phyloP scores from a whole-genome alignment of 1,140 invertebrate species.

The Andrena cerasifolii region DNA sequence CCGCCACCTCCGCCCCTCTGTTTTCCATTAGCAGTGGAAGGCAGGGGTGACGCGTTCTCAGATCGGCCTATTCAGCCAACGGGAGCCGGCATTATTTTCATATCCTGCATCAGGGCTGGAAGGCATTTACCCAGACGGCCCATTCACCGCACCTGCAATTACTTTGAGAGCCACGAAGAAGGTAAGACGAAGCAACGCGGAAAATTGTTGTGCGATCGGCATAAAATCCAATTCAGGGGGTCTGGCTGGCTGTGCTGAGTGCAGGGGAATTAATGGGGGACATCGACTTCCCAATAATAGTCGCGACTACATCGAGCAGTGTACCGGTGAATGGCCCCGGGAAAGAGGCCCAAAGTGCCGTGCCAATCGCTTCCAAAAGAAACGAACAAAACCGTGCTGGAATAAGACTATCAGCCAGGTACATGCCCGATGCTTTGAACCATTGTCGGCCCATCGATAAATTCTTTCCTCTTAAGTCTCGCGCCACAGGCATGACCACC shows the following conservation, averaged over 20 bases:
- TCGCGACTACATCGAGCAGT: background rate
- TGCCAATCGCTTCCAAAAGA: too few relatives aligned
- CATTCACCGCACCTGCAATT: constrained; percentile 54
- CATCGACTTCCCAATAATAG: background rate
- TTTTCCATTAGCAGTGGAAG: background rate
- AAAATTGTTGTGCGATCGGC: constrained; percentile 46
- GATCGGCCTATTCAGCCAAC: background rate
- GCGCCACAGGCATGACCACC: too few relatives aligned
- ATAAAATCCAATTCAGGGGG: constrained; percentile 8
- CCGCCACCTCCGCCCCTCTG: too few relatives aligned
- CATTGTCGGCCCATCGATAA: too few relatives aligned
- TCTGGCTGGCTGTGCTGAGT: too few relatives aligned
- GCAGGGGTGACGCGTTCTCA: background rate
- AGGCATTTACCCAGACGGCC: constrained; percentile 28
- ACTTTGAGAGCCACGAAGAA: constrained; percentile 36
- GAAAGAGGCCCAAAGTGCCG: too few relatives aligned
- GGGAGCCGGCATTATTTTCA: constrained; percentile 27
- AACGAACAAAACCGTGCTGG: too few relatives aligned
- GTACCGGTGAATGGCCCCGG: too few relatives aligned
- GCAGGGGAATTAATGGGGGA: constrained; percentile 28
- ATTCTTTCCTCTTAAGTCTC: too few relatives aligned
- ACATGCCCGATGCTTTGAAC: too few relatives aligned
- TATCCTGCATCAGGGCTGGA: background rate
- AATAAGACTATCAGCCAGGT: too few relatives aligned
- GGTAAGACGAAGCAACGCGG: constrained; percentile 35